phyloP scores from a whole-genome alignment of 2,888 invertebrate species.

The Leptogaster cylindrica region DNA sequence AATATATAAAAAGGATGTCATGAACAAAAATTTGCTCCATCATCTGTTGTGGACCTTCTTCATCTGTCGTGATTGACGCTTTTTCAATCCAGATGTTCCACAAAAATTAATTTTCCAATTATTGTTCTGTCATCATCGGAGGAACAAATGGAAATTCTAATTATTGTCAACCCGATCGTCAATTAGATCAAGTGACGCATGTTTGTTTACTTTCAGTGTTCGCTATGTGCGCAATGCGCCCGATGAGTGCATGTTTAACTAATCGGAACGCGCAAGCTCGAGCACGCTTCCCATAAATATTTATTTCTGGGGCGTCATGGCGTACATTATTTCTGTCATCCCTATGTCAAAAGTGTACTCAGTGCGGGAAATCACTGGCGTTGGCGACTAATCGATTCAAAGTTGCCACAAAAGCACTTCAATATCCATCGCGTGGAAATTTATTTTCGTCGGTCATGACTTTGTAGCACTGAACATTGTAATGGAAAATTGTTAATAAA shows the following conservation, averaged over 20 bases:
- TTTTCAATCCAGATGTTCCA: no score
- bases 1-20: not conserved
- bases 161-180: slow-evolving; percentile 44
- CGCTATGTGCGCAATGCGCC: not conserved
- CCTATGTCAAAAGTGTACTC: slow-evolving; percentile 42
- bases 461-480: not conserved
- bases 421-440: slow-evolving; percentile 18
- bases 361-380: not conserved
- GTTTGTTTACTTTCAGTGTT: slow-evolving; percentile 25
- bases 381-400: slow-evolving; percentile 28
- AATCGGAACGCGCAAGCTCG: slow-evolving; percentile 18
- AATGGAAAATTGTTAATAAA: slow-evolving; percentile 46
- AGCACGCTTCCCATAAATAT: slow-evolving; percentile 40
- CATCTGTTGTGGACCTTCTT: no score
- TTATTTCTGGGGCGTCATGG: slow-evolving; percentile 43
- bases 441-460: not conserved
- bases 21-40: no score
- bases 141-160: slow-evolving; percentile 13
- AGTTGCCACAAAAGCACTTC: not conserved
- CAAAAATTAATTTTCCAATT: no score
- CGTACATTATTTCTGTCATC: slow-evolving; percentile 46
- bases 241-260: slow-evolving; percentile 22
- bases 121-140: no score
- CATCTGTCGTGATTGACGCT: no score
- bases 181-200: slow-evolving; percentile 41